These are phyloP conservation scores for Patagioenas fasciata DNA, from an alignment of 2,113 vertebrate species.

Conservation along the genomic window DNA sequence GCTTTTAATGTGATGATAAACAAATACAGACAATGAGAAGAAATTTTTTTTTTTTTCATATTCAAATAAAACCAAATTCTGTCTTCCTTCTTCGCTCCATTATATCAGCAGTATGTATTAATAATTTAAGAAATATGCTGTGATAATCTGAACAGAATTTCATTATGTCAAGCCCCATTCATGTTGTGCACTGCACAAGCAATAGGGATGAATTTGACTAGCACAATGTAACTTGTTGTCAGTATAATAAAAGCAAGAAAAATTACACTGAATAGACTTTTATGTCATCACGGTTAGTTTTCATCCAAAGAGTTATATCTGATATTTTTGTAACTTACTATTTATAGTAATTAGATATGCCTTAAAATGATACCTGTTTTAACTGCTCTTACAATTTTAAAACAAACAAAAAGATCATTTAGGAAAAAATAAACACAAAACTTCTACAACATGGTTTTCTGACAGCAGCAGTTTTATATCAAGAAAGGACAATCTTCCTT, in stretches of 20 bases:
- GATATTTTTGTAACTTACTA: not conserved
- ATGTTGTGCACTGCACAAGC: not conserved
- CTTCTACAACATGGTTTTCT: not conserved
- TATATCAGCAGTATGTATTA: not conserved
- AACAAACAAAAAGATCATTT: not conserved
- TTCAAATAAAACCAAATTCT: not conserved
- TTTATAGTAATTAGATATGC: not conserved
- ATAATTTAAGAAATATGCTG: not conserved
- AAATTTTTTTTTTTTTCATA: not conserved
- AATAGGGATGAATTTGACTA: not conserved
- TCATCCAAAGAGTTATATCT: not conserved
- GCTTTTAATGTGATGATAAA: not conserved
- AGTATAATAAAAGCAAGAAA: not conserved
- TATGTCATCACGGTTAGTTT: not conserved
- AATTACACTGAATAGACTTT: not conserved
- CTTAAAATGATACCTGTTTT: not conserved
- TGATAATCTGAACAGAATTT: not conserved
- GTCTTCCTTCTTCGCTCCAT: not conserved
- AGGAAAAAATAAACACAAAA: not conserved
- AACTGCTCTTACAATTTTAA: not conserved
- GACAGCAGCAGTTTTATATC: not conserved
- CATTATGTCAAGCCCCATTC: not conserved
- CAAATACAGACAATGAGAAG: not conserved
- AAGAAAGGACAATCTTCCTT: not conserved
- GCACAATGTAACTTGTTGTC: not conserved